Conservation (phyloP, 2,797 vertebrate genomes). For the Tangara arthus region DNA sequence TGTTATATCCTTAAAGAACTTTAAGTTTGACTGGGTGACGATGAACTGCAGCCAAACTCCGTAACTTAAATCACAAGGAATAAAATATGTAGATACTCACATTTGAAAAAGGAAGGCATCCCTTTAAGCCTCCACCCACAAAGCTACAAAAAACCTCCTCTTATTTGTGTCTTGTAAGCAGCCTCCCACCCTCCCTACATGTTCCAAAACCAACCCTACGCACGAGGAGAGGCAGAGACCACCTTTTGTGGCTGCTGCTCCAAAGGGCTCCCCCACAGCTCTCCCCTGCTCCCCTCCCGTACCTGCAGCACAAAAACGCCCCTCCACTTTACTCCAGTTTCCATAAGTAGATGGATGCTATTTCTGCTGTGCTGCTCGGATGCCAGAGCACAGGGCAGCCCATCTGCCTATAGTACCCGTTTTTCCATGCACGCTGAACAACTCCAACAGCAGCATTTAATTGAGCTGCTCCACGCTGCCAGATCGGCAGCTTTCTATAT, state of each 20-base stretch:
- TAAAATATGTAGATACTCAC: neutral
- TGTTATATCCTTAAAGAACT: neutral
- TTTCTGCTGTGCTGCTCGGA: conserved; percentile 26
- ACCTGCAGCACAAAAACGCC: neutral
- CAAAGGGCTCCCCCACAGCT: neutral
- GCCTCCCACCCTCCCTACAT: conserved; percentile 14
- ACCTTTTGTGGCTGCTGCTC: neutral
- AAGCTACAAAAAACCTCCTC: conserved; percentile 30
- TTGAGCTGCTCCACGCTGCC: conserved; percentile 21
- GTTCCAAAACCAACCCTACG: neutral
- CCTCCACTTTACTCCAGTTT: conserved; percentile 19
- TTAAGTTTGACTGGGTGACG: neutral
- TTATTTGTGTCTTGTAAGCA: conserved; percentile 14
- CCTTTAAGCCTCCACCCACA: conserved; percentile 38
- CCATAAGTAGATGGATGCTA: conserved; percentile 25
- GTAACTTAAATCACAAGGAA: neutral
- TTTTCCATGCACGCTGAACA: neutral
- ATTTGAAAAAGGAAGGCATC: conserved; percentile 21
- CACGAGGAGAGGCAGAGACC: neutral
- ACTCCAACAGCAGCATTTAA: conserved; percentile 40
- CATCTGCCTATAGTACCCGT: conserved; percentile 40
- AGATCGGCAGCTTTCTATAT: conserved; percentile 12
- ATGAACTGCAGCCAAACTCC: neutral
- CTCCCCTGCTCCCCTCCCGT: neutral
- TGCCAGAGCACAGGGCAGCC: conserved; percentile 47